Evolutionary conservation across 2,888 invertebrate species (phyloP).

Genomic region (Allophyes oxyacanthae): DNA sequence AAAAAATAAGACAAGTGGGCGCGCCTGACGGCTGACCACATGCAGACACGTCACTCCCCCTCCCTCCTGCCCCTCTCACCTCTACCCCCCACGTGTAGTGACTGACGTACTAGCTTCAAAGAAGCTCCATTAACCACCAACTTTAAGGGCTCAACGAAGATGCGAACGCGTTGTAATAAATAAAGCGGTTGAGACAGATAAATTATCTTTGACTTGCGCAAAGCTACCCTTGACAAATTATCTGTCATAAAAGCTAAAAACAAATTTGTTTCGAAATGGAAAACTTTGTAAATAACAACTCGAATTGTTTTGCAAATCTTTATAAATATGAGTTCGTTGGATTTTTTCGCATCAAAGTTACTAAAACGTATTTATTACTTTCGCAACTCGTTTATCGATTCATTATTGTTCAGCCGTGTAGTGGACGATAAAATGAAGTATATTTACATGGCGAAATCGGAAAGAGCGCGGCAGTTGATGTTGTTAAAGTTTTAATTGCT

Average conservation of each 20-base stretch:
- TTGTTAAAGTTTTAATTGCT: conserved; percentile 87
- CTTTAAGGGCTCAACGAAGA: conserved; percentile 85
- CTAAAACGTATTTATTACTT: conserved; percentile 58
- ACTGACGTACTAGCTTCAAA: conserved; percentile 80
- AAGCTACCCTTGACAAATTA: conserved; percentile 86
- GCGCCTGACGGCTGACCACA: conserved; percentile 69
- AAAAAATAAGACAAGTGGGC: conserved; percentile 69
- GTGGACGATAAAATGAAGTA: conserved; percentile 67
- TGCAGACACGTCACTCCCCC: conserved; percentile 53
- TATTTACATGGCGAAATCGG: conserved; percentile 68
- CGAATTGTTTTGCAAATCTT: conserved; percentile 73
- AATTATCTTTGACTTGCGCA: conserved; percentile 88
- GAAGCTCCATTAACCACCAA: conserved; percentile 85
- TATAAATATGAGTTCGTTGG: conserved; percentile 60
- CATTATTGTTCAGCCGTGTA: conserved; percentile 60
- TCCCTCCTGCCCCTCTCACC: conserved; percentile 34
- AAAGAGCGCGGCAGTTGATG: conserved; percentile 76
- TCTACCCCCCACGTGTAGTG: conserved; percentile 62
- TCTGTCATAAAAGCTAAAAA: conserved; percentile 87
- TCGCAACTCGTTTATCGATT: conserved; percentile 64
- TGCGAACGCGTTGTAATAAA: conserved; percentile 86
- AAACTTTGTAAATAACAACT: conserved; percentile 80
- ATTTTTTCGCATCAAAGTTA: conserved; percentile 57
- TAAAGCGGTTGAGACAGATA: conserved; percentile 88
- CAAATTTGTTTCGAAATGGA: conserved; percentile 84